Conservation (phyloP, 2,888 invertebrate genomes). For the Metallyticus violacea region DNA sequence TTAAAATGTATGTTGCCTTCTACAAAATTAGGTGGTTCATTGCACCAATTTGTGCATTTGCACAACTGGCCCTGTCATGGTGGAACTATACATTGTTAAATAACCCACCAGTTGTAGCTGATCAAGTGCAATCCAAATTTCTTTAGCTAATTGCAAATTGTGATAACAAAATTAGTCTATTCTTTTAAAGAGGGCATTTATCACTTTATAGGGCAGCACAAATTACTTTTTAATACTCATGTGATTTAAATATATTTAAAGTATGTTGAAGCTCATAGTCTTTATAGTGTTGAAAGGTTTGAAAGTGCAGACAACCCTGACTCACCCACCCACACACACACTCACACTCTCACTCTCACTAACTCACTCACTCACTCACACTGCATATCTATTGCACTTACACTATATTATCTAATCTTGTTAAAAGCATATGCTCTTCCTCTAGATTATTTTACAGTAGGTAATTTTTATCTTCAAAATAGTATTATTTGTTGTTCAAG, state of each 20-base stretch:
- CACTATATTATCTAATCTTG: neutral
- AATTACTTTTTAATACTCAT: neutral
- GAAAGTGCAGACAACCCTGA: neutral
- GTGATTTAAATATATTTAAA: neutral
- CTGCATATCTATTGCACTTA: neutral
- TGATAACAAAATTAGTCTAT: neutral
- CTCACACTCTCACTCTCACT: neutral
- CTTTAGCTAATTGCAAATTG: neutral
- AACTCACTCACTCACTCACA: too few species aligned
- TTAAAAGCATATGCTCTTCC: neutral
- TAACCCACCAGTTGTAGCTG: conserved; percentile 2
- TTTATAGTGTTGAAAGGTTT: neutral
- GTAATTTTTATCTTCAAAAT: neutral
- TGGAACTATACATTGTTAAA: conserved; percentile 10
- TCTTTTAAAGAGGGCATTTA: neutral
- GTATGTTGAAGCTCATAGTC: neutral
- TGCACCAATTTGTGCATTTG: neutral
- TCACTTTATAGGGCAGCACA: neutral
- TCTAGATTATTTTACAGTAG: neutral
- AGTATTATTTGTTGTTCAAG: neutral
- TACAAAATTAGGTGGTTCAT: neutral
- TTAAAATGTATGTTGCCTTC: conserved; percentile 9
- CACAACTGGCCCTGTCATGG: neutral
- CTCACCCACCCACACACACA: neutral
- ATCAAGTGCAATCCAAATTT: conserved; percentile 14